Base-by-base conservation (phyloP, 2,888 invertebrate genomes). In the Lacanobia oleracea region DNA sequence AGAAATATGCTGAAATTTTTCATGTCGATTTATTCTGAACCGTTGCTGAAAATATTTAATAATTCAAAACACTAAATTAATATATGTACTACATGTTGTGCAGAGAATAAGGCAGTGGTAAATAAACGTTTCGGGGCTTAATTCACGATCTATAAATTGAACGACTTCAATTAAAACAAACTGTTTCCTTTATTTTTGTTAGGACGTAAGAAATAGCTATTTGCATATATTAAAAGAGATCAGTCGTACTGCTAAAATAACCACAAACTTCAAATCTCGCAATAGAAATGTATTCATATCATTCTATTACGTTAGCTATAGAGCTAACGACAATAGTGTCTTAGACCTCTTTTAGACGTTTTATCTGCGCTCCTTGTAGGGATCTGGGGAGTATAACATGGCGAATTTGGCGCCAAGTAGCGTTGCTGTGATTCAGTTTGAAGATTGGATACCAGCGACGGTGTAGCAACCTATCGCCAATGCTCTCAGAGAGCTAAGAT, bases 301-400 rank as follows among this genome's bases (percentile, higher is more conserved):
- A 67, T 50, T 50, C 7, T 40, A n/a, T 67, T 37, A 18, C 9
- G 6, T 66, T 66, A 67, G 33, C 65, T 21, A 1, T 48, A n/a
- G n/a, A n/a, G n/a, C n/a, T n/a, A n/a, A n/a, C n/a, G n/a, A n/a
- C n/a, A n/a, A n/a, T n/a, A 37, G 23, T 40, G 8, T 27, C n/a
- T 23, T 43, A 7, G 23, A 37, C 16, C 16, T n/a, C 7, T 51
- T 6, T 33, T 50, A 33, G 2, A 23, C 12, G 23, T n/a, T 43
- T 10, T 50, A 37, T 27, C 12, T 14, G 2, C 33, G 6, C 10
- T 33, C 9, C 12, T 21, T 45, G 10, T 45, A 12, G 37, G 12
- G 21, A 54, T 40, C 27, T 8, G 7, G n/a, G 4, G 16, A 43
- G 14, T 12, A 50, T 51, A 14, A n/a, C 4, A 27, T 10, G 18